These are phyloP conservation scores for Urocynchramus pylzowi DNA, from an alignment of 2,113 vertebrate species.

Conservation along the genomic window DNA sequence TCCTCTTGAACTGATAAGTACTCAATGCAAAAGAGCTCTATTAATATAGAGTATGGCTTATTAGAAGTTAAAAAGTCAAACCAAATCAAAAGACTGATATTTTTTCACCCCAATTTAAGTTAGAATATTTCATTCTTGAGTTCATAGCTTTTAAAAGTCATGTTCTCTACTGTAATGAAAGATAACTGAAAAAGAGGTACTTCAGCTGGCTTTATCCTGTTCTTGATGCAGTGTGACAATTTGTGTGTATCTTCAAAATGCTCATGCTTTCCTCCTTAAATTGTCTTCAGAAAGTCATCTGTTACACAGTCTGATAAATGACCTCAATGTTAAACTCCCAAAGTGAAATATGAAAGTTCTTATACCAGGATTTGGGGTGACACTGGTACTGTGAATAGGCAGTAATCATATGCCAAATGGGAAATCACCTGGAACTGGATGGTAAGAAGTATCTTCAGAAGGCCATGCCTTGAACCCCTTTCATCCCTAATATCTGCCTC, in stretches of 20 bases:
- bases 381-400: neutral
- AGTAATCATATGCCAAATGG: neutral
- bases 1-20: neutral
- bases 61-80: neutral
- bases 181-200: neutral
- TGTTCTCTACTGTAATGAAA: neutral
- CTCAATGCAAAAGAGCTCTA: neutral
- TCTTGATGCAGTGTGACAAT: neutral
- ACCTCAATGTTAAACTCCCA: neutral
- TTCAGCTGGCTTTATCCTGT: neutral
- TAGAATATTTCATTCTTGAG: neutral
- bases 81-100: neutral
- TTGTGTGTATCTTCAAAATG: neutral
- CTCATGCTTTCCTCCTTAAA: neutral
- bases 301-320: neutral
- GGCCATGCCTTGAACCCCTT: neutral
- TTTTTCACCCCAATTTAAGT: neutral
- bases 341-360: neutral
- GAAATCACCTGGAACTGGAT: neutral
- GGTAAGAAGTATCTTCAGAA: neutral
- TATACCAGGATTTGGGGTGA: neutral
- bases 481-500: neutral
- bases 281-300: neutral
- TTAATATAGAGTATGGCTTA: neutral
- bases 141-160: neutral